These are phyloP conservation scores for Agrotis puta DNA, from an alignment of 2,888 invertebrate species.

Conservation along the genomic window DNA sequence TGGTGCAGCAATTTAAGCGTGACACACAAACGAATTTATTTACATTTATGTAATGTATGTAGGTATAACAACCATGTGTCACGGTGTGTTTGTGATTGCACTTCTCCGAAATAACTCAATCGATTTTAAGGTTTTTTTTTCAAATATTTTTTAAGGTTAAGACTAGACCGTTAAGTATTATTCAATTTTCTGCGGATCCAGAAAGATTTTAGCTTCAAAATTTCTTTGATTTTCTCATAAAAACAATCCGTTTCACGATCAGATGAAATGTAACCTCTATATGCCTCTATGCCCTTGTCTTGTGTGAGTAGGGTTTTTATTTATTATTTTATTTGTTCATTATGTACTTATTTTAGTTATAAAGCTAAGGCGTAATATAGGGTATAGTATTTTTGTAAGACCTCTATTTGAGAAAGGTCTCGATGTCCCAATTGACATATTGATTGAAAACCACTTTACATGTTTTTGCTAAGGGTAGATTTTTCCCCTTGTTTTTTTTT, in stretches of 20 bases:
- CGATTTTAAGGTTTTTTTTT: no score
- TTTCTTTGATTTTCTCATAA: slow-evolving; percentile 46
- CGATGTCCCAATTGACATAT: slow-evolving; percentile 35
- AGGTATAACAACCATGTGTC: no score
- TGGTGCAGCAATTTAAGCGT: no score
- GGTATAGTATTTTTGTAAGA: slow-evolving; percentile 34
- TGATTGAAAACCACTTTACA: slow-evolving; percentile 20
- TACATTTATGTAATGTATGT: no score
- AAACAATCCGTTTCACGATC: slow-evolving; percentile 16
- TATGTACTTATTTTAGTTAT: slow-evolving; percentile 19
- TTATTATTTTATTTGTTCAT: slow-evolving; percentile 42
- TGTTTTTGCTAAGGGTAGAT: not conserved
- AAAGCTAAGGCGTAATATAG: slow-evolving; percentile 27
- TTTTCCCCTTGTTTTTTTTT: not conserved
- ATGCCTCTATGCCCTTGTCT: slow-evolving; percentile 33
- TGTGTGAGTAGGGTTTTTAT: slow-evolving; percentile 45
- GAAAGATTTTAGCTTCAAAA: slow-evolving; percentile 2
- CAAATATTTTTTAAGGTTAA: no score
- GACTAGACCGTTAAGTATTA: no score
- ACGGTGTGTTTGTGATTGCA: no score
- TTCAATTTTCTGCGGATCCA: no score
- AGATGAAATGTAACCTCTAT: slow-evolving; percentile 34
- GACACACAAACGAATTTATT: no score
- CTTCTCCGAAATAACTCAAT: no score
- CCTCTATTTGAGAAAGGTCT: slow-evolving; percentile 28